Conservation (phyloP, 2,113 vertebrate species). For the Euleptes europaea region DNA sequence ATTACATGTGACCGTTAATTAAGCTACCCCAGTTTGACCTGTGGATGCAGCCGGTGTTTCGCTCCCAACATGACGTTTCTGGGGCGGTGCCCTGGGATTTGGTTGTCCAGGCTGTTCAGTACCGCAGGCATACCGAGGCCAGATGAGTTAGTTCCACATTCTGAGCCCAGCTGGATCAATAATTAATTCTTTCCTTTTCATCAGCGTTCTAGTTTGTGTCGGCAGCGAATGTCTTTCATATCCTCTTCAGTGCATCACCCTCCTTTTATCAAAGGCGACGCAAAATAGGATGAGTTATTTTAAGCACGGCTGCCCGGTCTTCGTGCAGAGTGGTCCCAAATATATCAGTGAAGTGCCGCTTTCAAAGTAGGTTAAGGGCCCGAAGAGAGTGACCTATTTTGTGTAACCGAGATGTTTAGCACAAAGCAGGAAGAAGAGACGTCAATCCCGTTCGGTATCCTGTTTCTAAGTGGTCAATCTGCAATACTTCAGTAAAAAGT, state of each 20-base stretch:
- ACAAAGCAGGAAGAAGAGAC: conserved; percentile 18
- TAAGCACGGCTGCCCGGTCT: not conserved
- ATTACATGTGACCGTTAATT: conserved; percentile 30
- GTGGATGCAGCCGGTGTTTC: not conserved
- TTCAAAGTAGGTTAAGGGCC: conserved; percentile 53
- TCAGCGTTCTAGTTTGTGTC: conserved; percentile 46
- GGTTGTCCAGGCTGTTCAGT: conserved; percentile 1
- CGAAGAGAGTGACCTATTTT: conserved; percentile 61
- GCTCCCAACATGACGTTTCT: conserved; percentile 8
- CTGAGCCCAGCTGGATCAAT: conserved; percentile 52
- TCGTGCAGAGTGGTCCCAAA: conserved; percentile 10
- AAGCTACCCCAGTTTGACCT: not conserved
- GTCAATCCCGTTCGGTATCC: conserved; percentile 20
- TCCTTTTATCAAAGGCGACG: not conserved
- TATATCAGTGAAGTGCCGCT: conserved; percentile 16
- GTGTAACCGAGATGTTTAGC: not conserved
- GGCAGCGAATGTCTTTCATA: not conserved
- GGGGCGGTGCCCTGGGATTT: rapidly evolving
- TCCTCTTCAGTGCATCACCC: conserved; percentile 12
- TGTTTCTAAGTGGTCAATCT: not conserved
- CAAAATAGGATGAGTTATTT: conserved; percentile 21
- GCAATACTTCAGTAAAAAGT: conserved; percentile 13
- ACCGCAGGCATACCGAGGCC: not conserved
- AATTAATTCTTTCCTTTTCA: conserved; percentile 62
- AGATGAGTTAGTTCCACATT: conserved; percentile 20